phyloP scores from a whole-genome alignment of 2,888 invertebrate species.

The Erynnis tages region DNA sequence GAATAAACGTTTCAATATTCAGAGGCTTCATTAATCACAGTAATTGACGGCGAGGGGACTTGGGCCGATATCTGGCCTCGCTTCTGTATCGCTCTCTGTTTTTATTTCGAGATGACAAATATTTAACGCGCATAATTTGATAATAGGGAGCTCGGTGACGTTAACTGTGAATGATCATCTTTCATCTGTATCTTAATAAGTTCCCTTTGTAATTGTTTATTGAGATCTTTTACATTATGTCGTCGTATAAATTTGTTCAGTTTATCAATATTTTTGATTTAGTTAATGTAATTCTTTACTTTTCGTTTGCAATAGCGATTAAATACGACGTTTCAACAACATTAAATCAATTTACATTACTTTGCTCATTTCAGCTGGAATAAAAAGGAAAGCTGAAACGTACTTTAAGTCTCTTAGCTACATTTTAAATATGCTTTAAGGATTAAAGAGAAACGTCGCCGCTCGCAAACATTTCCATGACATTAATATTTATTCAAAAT shows the following conservation, averaged over 20 bases:
- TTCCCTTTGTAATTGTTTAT: not conserved
- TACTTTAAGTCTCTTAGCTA: conserved; percentile 18
- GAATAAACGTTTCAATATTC: conserved; percentile 79
- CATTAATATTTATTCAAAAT: conserved; percentile 35
- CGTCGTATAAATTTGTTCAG: not conserved
- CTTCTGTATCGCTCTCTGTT: conserved; percentile 39
- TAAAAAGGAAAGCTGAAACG: conserved; percentile 4
- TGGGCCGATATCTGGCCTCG: conserved; percentile 52
- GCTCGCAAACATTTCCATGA: conserved; percentile 26
- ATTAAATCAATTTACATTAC: not conserved
- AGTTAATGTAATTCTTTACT: not conserved
- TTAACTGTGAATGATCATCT: conserved; percentile 20
- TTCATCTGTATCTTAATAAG: not conserved
- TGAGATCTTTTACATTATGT: not conserved
- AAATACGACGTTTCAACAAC: too few relatives aligned
- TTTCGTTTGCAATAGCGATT: not conserved
- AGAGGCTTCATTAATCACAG: conserved; percentile 75
- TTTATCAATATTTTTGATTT: not conserved
- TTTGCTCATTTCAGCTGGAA: not conserved
- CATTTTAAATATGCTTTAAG: conserved; percentile 23
- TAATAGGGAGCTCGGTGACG: conserved; percentile 34
- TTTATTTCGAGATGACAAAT: conserved; percentile 45
- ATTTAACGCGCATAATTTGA: conserved; percentile 48
- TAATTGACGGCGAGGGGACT: conserved; percentile 76
- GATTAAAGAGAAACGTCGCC: conserved; percentile 21